phyloP scores from a whole-genome alignment of 2,888 invertebrate species.

The Mactromeris polynyma region DNA sequence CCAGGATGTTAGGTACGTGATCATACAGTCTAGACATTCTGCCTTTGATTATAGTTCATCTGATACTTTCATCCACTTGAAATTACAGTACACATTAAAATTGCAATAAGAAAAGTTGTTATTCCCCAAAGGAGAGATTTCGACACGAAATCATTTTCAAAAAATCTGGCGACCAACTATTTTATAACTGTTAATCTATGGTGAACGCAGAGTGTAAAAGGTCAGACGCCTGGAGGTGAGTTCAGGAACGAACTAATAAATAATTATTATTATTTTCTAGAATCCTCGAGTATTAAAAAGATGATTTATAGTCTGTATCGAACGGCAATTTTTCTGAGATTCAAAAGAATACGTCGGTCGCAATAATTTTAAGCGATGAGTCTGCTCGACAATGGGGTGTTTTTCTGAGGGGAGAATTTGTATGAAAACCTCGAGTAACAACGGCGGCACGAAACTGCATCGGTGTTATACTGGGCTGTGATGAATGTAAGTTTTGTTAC shows the following conservation, averaged over 20 bases:
- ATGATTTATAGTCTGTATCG: neutral
- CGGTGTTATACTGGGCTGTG: too few species aligned
- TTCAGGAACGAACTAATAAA: neutral
- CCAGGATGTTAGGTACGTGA: too few species aligned
- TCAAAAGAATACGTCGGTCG: neutral
- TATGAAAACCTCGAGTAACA: neutral
- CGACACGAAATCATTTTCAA: neutral
- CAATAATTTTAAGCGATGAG: neutral
- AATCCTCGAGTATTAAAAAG: neutral
- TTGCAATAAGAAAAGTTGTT: neutral
- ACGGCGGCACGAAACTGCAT: neutral
- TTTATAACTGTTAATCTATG: neutral
- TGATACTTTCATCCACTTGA: neutral
- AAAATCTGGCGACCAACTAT: neutral
- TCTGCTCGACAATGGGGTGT: neutral
- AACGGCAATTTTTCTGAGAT: neutral
- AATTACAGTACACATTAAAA: neutral
- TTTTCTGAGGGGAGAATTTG: neutral
- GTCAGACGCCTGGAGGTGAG: neutral
- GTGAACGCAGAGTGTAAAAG: neutral
- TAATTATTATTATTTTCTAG: neutral
- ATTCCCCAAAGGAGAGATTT: neutral
- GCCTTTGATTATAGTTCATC: neutral
- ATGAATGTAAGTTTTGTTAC: too few species aligned
- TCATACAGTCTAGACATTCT: too few species aligned